Percentiles rank a stretch among this genome's conserved stretches.
Evolutionary conservation across 2,797 vertebrate species (phyloP).

Genomic region (Hyperoplus immaculatus): DNA sequence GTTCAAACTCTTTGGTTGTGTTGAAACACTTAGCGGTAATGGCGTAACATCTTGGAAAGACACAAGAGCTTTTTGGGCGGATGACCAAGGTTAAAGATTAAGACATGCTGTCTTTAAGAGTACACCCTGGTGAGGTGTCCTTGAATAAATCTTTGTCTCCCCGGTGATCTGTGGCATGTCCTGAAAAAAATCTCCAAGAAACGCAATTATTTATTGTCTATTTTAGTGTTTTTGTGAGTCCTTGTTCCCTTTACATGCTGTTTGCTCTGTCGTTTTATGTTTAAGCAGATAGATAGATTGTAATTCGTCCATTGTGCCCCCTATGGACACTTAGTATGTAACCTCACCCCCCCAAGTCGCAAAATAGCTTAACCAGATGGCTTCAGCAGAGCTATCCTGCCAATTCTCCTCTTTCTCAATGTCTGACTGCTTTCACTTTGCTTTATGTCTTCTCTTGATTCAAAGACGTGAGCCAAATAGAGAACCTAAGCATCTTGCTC

Average conservation of each 20-base stretch:
- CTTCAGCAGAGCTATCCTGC: conserved; percentile 57
- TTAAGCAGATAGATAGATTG: conserved; percentile 44
- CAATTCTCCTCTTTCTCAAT: conserved; percentile 53
- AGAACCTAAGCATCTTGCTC: conserved; percentile 48
- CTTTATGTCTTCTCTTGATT: conserved; percentile 53
- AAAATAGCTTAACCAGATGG: conserved; percentile 81
- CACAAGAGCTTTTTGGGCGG: conserved; percentile 21
- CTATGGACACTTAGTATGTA: conserved; percentile 59
- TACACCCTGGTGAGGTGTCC: conserved; percentile 38
- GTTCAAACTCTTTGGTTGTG: conserved; percentile 36
- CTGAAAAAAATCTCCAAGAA: conserved; percentile 15
- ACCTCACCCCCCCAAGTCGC: conserved; percentile 61
- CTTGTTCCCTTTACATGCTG: conserved; percentile 16
- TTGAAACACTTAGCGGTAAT: conserved; percentile 51
- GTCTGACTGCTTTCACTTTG: conserved; percentile 59
- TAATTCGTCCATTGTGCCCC: conserved; percentile 59
- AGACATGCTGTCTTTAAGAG: conserved; percentile 55
- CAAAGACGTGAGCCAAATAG: conserved; percentile 35
- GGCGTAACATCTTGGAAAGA: conserved; percentile 44
- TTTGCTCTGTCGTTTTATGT: conserved; percentile 41
- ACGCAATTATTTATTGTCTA: conserved; percentile 16
- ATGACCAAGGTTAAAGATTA: conserved; percentile 40
- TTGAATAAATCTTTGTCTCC: conserved; percentile 33
- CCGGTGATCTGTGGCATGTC: conserved; percentile 30
- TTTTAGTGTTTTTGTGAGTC: not conserved